phyloP scores from a whole-genome alignment of 2,888 invertebrate genomes.

The Tromatobia lineatoria region DNA sequence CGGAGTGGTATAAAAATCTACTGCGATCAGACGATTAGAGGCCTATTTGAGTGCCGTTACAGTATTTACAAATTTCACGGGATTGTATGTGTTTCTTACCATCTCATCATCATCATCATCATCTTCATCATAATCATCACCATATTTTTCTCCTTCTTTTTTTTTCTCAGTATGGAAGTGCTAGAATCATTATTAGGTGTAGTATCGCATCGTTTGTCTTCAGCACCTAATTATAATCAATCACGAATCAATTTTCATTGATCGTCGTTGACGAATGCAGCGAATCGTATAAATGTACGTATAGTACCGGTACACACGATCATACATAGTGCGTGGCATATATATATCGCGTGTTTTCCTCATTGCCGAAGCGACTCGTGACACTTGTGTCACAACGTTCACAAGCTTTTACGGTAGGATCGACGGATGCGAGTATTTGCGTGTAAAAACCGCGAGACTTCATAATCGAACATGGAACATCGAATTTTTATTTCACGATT shows the following conservation, averaged over 20 bases:
- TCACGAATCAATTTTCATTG: constrained; percentile 25
- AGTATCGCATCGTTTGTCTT: constrained; percentile 29
- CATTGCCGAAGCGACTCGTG: constrained; percentile 42
- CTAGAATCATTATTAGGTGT: constrained; percentile 49
- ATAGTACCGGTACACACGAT: constrained; percentile 50
- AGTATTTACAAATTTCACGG: constrained; percentile 70
- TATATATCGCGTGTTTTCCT: constrained; percentile 30
- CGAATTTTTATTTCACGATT: constrained; percentile 43
- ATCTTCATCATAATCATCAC: constrained; percentile 32
- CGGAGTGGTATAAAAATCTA: constrained; percentile 83
- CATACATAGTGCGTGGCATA: constrained; percentile 33
- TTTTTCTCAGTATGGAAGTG: constrained; percentile 57
- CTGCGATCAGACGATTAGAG: constrained; percentile 77
- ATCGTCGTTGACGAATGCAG: constrained; percentile 33
- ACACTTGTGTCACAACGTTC: constrained; percentile 57
- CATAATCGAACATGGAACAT: constrained; percentile 64
- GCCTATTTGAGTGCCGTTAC: constrained; percentile 72
- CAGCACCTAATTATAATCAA: constrained; percentile 31
- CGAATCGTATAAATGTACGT: constrained; percentile 2
- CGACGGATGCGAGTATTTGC: constrained; percentile 65
- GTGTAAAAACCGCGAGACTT: constrained; percentile 54
- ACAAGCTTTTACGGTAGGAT: constrained; percentile 51
- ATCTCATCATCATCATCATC: constrained; percentile 15
- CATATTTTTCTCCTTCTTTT: constrained; percentile 26
- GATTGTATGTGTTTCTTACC: constrained; percentile 58